Conservation (phyloP, 37 sponge, comb jelly and placozoan species). For the Bolinopsis microptera region DNA sequence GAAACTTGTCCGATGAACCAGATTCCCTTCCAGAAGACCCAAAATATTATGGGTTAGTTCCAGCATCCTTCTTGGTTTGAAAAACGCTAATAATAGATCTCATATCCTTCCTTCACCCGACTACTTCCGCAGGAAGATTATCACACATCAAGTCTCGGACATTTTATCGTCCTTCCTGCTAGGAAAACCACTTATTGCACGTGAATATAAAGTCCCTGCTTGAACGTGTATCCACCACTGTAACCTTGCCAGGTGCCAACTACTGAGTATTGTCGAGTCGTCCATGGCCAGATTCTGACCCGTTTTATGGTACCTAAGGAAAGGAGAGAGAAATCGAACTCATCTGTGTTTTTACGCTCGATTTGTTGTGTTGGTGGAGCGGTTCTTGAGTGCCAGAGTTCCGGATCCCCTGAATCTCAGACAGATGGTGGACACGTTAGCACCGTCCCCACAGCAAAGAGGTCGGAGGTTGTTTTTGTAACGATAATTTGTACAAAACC, state of each 20-base stretch:
- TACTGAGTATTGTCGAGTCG: not conserved
- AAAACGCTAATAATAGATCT: not conserved
- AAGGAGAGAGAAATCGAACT: constrained; percentile 20
- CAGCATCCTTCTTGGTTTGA: constrained; percentile 53
- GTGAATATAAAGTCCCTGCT: constrained; percentile 23
- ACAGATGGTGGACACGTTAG: constrained; percentile 68
- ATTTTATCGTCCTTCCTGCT: constrained; percentile 56
- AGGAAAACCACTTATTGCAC: constrained; percentile 63
- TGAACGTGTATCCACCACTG: not conserved
- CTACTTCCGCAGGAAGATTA: constrained; percentile 27
- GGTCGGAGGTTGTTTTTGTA: constrained; percentile 18
- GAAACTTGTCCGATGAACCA: not conserved
- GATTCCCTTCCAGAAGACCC: not conserved
- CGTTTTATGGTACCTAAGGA: not conserved
- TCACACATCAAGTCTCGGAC: constrained; percentile 62
- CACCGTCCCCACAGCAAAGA: constrained; percentile 65
- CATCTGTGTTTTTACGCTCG: constrained; percentile 28
- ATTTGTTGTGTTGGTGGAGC: constrained; percentile 28
- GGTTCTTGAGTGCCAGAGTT: constrained; percentile 65
- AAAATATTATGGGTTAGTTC: not conserved
- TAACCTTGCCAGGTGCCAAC: constrained; percentile 54
- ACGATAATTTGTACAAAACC: not conserved
- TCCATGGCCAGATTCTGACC: constrained; percentile 61
- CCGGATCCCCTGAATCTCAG: constrained; percentile 69
- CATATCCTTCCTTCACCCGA: not conserved